phyloP scores from a whole-genome alignment of 2,797 vertebrate genomes.

The Pseudomugil tenellus region DNA sequence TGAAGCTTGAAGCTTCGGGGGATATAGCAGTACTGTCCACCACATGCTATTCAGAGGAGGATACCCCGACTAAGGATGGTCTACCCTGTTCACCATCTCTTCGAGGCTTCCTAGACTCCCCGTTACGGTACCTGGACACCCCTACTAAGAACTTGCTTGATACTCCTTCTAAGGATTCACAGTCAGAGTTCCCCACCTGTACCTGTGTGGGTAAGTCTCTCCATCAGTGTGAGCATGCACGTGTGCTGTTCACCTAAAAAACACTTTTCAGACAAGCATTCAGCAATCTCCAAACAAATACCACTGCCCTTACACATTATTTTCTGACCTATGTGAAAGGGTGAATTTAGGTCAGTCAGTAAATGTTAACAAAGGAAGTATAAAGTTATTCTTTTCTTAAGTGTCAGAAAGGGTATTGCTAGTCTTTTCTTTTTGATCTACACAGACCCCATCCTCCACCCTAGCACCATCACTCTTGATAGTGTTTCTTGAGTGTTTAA shows the following conservation, averaged over 20 bases:
- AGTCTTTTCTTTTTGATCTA: background rate
- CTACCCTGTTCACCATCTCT: constrained; percentile 91
- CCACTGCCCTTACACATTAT: background rate
- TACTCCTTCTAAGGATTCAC: constrained; percentile 91
- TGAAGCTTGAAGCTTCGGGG: constrained; percentile 94
- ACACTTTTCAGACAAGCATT: constrained; percentile 3
- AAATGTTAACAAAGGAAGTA: background rate
- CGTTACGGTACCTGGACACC: constrained; percentile 92
- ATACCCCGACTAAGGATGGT: constrained; percentile 91
- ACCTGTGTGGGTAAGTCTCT: constrained; percentile 92
- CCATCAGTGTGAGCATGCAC: constrained; percentile 44
- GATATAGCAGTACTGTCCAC: constrained; percentile 94
- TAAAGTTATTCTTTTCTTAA: background rate
- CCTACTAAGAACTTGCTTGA: constrained; percentile 94
- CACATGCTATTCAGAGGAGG: constrained; percentile 88
- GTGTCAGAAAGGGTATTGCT: background rate
- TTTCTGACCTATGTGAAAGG: background rate
- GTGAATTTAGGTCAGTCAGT: background rate
- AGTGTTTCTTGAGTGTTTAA: constrained; percentile 58
- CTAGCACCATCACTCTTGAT: constrained; percentile 46
- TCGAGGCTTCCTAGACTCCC: constrained; percentile 94
- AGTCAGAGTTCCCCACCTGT: constrained; percentile 91
- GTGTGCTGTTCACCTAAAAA: background rate
- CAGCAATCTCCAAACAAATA: background rate
- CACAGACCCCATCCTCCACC: background rate